These are phyloP conservation scores for Cheiracanthium punctorium DNA, from an alignment of 2,888 invertebrate species.

Conservation along the genomic window DNA sequence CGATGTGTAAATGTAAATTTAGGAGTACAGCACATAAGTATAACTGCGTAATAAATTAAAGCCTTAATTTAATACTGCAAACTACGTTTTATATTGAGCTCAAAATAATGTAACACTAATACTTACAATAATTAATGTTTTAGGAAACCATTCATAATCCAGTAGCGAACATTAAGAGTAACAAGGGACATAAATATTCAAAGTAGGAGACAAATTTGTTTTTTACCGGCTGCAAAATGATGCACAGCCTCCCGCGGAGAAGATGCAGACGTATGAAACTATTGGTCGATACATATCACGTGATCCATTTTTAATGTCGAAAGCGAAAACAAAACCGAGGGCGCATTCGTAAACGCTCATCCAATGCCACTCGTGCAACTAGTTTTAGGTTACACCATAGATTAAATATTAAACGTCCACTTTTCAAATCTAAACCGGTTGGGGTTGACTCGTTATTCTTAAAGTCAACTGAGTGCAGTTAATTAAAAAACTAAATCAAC, in stretches of 20 bases:
- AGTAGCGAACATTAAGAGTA: too few species aligned
- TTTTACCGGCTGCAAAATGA: constrained; percentile 18
- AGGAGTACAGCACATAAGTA: too few species aligned
- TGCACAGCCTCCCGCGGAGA: constrained; percentile 55
- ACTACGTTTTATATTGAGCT: too few species aligned
- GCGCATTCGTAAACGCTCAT: too few species aligned
- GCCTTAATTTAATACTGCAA: neutral
- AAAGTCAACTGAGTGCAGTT: too few species aligned
- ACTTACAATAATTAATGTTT: neutral
- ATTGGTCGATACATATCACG: constrained; percentile 48
- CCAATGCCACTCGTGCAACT: too few species aligned
- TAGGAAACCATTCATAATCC: neutral
- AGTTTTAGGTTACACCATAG: too few species aligned
- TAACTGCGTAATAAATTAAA: neutral
- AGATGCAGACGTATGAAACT: constrained; percentile 42
- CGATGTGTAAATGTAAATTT: too few species aligned
- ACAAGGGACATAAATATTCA: neutral
- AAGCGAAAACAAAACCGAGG: constrained; percentile 11
- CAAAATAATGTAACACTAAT: neutral
- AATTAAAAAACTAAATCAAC: too few species aligned
- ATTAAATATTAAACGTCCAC: too few species aligned
- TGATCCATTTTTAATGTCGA: constrained; percentile 9
- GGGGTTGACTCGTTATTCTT: too few species aligned
- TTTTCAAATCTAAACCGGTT: too few species aligned
- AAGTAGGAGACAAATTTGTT: neutral